A percentile compares a stretch with the other conserved stretches of the same genome.
phyloP scores from a whole-genome alignment of 2,797 vertebrate genomes.

The Sebastolobus alascanus region DNA sequence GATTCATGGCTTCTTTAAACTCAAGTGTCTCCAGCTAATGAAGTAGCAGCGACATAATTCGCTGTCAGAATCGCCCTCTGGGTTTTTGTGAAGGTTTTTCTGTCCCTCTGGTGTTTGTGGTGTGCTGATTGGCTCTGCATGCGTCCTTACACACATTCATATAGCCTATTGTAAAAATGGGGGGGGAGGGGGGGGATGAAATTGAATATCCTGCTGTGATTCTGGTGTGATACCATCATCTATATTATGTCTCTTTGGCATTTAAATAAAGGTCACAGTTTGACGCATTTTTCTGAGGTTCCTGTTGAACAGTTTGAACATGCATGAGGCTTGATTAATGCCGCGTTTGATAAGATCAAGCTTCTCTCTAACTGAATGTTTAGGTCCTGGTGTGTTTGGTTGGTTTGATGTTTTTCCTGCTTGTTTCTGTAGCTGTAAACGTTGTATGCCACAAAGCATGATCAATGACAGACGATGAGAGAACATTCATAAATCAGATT shows the following conservation, averaged over 20 bases:
- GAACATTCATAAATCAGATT: neutral
- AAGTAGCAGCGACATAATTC: neutral
- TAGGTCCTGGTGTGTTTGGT: no score
- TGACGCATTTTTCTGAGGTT: neutral
- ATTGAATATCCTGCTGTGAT: neutral
- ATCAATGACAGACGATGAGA: neutral
- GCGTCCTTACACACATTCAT: neutral
- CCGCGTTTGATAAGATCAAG: no score
- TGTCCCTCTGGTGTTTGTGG: neutral
- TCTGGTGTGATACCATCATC: neutral
- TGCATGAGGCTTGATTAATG: neutral
- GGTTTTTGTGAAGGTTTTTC: neutral
- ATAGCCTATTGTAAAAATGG: neutral
- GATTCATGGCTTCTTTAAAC: neutral
- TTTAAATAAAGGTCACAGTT: conserved; percentile 37
- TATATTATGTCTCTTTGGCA: neutral
- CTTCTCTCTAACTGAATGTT: neutral
- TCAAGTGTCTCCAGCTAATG: neutral
- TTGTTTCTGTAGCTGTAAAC: neutral
- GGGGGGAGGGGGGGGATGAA: neutral
- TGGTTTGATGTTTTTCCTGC: neutral
- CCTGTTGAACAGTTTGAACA: neutral
- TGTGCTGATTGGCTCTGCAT: conserved; percentile 8
- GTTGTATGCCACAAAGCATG: neutral
- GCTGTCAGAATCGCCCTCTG: neutral